Percentiles rank a stretch among this genome's conserved stretches.
Conservation (phyloP, 2,888 invertebrate genomes). For the Macrophya alboannulata region DNA sequence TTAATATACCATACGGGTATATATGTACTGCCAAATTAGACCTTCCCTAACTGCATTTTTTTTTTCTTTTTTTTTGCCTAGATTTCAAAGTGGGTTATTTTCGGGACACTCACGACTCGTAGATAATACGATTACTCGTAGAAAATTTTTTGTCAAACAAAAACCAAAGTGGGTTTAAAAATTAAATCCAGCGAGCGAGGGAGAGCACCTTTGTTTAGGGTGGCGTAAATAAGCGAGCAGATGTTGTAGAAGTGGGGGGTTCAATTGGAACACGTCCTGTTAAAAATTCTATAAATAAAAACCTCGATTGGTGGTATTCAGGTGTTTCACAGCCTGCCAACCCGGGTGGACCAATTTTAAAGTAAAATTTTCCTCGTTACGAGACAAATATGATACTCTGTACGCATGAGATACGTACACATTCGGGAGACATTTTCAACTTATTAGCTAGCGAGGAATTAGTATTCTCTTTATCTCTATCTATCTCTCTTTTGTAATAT, state of each 20-base stretch:
- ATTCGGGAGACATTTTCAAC: background rate
- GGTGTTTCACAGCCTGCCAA: background rate
- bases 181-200: conserved; percentile 18
- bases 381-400: background rate
- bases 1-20: background rate
- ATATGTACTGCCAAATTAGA: background rate
- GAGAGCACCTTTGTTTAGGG: conserved; percentile 26
- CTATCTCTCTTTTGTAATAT: background rate
- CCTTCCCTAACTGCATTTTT: background rate
- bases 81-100: background rate
- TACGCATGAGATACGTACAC: background rate
- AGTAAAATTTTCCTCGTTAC: background rate
- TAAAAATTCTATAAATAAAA: conserved; percentile 46
- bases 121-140: background rate
- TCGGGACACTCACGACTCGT: background rate
- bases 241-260: background rate
- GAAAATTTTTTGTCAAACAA: background rate
- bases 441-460: background rate
- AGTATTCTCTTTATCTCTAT: background rate
- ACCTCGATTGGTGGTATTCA: conserved; percentile 40
- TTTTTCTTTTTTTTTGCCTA: no score
- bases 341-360: background rate
- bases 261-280: conserved; percentile 21
- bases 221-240: conserved; percentile 32
- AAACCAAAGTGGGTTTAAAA: conserved; percentile 8